These are phyloP conservation scores for Atherix ibis DNA, from an alignment of 2,888 invertebrate species.

Conservation along the genomic window DNA sequence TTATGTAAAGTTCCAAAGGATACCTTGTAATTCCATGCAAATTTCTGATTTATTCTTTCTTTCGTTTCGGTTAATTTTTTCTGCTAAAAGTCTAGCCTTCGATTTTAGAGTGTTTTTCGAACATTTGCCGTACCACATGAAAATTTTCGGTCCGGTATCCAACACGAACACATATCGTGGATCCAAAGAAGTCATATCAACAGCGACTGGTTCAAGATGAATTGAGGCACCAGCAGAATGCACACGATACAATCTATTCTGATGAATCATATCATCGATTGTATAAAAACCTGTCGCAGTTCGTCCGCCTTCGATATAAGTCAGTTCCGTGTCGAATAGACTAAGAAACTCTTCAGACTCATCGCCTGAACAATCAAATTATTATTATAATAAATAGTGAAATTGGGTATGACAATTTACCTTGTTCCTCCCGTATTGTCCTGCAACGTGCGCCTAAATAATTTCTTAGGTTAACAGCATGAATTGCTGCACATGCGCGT, in stretches of 20 bases:
- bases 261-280: conserved; percentile 79
- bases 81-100: conserved; percentile 63
- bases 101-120: conserved; percentile 81
- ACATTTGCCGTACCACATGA: conserved; percentile 66
- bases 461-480: conserved; percentile 95
- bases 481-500: conserved; percentile 53
- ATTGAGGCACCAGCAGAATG: conserved; percentile 76
- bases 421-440: conserved; percentile 92
- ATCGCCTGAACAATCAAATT: no score
- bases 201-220: conserved; percentile 75
- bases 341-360: conserved; percentile 92
- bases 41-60: conserved; percentile 90
- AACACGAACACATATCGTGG: conserved; percentile 82
- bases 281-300: conserved; percentile 96
- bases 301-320: conserved; percentile 94
- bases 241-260: conserved; percentile 71
- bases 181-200: conserved; percentile 61
- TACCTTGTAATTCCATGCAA: conserved; percentile 57
- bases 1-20: not conserved
- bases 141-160: conserved; percentile 73
- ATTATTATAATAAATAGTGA: no score
- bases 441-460: conserved; percentile 85
- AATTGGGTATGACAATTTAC: no score
- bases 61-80: conserved; percentile 97
- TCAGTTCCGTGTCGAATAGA: conserved; percentile 77